phyloP scores from a whole-genome alignment of 2,797 vertebrate genomes.

The Xenentodon cancila region DNA sequence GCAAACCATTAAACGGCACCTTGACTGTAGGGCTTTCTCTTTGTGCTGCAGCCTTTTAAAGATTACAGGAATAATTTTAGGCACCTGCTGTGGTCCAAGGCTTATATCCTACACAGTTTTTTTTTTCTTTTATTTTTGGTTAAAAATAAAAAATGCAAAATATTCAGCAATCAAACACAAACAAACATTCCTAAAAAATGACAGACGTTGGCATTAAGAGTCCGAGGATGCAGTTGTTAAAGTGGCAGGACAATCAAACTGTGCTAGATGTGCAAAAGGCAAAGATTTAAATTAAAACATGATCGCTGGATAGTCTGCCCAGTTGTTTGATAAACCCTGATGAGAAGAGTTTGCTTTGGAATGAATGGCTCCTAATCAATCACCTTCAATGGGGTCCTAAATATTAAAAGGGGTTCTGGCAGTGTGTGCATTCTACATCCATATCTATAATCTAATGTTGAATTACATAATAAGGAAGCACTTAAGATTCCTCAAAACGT shows the following conservation, averaged over 20 bases:
- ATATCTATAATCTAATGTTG: no score
- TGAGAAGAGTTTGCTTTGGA: no score
- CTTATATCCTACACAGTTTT: neutral
- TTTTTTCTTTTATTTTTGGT: neutral
- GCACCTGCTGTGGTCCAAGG: conserved; percentile 12
- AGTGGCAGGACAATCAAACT: neutral
- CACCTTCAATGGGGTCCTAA: no score
- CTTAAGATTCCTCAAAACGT: no score
- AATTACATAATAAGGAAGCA: no score
- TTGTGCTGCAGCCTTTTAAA: conserved; percentile 15
- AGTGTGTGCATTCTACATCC: no score
- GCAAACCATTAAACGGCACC: conserved; percentile 69
- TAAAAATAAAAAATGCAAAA: neutral
- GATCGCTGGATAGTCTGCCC: neutral
- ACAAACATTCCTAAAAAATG: neutral
- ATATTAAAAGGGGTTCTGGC: no score
- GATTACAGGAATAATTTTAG: neutral
- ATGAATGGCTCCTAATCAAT: no score
- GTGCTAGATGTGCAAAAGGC: neutral
- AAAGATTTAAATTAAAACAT: neutral
- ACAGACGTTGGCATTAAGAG: neutral
- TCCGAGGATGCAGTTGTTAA: neutral
- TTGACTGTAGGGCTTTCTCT: conserved; percentile 45
- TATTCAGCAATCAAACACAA: no score
- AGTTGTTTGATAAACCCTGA: no score